Evolutionary conservation across 2,888 invertebrate genomes (phyloP), one percentile per base, ranked within the genome.

Genomic region (Hirtodrosophila trivittata): DNA sequence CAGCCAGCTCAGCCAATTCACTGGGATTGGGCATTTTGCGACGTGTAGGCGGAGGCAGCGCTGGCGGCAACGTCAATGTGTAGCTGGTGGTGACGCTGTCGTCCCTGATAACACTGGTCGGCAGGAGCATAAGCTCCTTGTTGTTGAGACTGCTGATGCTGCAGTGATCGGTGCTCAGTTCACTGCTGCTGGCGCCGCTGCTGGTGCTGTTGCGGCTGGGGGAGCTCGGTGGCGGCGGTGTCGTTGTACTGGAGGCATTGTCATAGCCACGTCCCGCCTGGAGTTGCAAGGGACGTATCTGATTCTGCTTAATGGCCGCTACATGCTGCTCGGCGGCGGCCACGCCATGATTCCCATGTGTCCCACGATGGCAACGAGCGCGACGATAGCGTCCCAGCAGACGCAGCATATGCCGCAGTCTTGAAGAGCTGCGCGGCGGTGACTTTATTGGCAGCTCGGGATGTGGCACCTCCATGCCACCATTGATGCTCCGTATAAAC

Each of bases 1-100:
- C 93, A 63, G 92, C 92, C 28, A 93, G 89, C 74, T 93, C 93
- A 56, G 92, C 92, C 52, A 93, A 88, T 64, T 93, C 93, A 18
- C 91, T 91, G 66, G 90, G 91, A 85, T 89, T 91, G 52, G 91
- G 91, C 80, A 92, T 91, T 83, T 91, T 92, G 41, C 91, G 90
- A 8, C 92, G 89, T 13, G 91, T 89, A 16, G 92, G 92, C 10
- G 91, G 92, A 28, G 92, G 92, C 57, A 92, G 66, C 1, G 91
- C 91, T 1, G 92, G 92, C 5, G 89, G 89, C 75, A 90, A 51
- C 10, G 80, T 89, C 41, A 84, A 65, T 7, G 84, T 86, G 10
- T 87, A 89, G 25, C 74, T 71, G 39, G 89, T 89, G 43, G 87
- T 86, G 21, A 87, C 86, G 13, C 83, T 81, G 41, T 89, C 88